These are phyloP conservation scores for Campoplex nolae DNA, from an alignment of 2,888 invertebrate genomes.

Conservation along the genomic window DNA sequence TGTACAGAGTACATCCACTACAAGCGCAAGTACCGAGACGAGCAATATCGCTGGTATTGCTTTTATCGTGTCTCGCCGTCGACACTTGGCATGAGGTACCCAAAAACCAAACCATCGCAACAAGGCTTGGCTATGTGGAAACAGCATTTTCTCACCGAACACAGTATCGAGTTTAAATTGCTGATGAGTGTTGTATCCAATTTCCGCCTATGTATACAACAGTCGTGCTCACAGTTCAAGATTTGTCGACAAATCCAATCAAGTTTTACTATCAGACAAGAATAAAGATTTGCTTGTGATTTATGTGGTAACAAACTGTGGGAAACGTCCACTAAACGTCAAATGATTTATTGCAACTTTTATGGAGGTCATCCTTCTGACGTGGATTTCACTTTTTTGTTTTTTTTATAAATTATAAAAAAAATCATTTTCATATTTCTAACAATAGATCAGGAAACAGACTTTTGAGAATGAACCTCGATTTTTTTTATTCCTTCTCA, in stretches of 20 bases:
- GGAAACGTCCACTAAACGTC: background rate
- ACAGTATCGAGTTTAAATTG: conserved; percentile 26
- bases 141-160: conserved; percentile 49
- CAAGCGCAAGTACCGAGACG: conserved; percentile 27
- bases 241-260: conserved; percentile 42
- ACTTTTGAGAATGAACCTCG: background rate
- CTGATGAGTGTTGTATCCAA: conserved; percentile 43
- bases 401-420: background rate
- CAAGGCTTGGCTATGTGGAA: conserved; percentile 41
- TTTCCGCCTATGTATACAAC: conserved; percentile 37
- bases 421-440: background rate
- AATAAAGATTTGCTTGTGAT: background rate
- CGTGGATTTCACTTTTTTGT: background rate
- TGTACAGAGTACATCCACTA: conserved; percentile 2
- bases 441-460: background rate
- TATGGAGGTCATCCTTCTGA: background rate
- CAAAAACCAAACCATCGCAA: conserved; percentile 40
- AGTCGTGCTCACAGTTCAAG: conserved; percentile 27
- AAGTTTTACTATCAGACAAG: background rate
- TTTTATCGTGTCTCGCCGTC: conserved; percentile 52
- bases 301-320: background rate
- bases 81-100: conserved; percentile 40
- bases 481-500: background rate
- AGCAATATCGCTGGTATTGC: conserved; percentile 55
- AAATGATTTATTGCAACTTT: background rate